Conservation (phyloP, 1,140 invertebrate genomes). For the Musca vetustissima region DNA sequence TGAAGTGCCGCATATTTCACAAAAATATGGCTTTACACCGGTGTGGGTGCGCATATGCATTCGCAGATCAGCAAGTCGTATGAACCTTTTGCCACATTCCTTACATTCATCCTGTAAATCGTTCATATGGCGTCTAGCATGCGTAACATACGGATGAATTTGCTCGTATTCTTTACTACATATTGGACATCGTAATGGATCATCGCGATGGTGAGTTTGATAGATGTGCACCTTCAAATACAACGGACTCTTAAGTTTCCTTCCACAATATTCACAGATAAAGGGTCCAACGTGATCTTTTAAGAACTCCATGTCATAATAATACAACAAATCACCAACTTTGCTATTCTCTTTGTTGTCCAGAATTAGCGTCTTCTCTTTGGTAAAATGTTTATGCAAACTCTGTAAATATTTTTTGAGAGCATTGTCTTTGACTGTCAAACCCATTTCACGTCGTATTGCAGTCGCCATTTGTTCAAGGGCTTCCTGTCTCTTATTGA, state of each 20-base stretch:
- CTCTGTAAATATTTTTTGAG: background rate
- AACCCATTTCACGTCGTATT: background rate
- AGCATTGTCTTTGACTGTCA: conserved; percentile 1
- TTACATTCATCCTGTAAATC: conserved; percentile 47
- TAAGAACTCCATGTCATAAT: conserved; percentile 5
- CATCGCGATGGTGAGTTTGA: conserved; percentile 8
- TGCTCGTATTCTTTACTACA: background rate
- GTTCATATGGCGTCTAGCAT: conserved; percentile 40
- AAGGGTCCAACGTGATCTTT: conserved; percentile 17
- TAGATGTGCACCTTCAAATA: conserved; percentile 11
- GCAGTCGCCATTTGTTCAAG: background rate
- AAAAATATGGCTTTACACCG: conserved; percentile 44
- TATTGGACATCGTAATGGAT: background rate
- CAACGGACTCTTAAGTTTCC: background rate
- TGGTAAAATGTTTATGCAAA: background rate
- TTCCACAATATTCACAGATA: background rate
- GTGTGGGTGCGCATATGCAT: conserved; percentile 25
- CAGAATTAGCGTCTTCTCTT: background rate
- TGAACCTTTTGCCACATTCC: conserved; percentile 43
- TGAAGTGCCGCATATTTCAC: conserved; percentile 48
- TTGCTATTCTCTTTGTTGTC: too few species aligned
- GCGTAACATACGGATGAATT: conserved; percentile 24
- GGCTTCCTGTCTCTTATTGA: background rate
- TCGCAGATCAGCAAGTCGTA: conserved; percentile 45
- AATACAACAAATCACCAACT: background rate